A percentile compares a stretch with the other conserved stretches of the same genome.
These are phyloP conservation scores for Noctua comes DNA, from an alignment of 2,888 invertebrate species.

Conservation along the genomic window DNA sequence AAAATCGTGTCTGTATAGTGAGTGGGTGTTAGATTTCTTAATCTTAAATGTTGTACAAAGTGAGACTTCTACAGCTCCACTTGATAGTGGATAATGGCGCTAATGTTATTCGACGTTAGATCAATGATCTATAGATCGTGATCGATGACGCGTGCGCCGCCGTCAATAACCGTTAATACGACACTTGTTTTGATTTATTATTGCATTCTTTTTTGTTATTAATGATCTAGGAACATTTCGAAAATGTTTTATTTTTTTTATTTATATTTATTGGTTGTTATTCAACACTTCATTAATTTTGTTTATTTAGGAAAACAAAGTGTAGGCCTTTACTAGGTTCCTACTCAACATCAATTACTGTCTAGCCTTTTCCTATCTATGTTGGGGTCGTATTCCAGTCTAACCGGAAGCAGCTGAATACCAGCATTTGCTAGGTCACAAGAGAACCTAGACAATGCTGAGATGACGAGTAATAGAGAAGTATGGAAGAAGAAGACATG, in stretches of 20 bases:
- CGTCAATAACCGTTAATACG: constrained; percentile 72
- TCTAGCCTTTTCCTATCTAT: not conserved
- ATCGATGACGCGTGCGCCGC: constrained; percentile 73
- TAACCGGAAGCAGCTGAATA: not conserved
- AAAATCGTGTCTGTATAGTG: not conserved
- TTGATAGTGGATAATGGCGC: constrained; percentile 54
- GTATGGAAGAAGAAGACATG: not conserved
- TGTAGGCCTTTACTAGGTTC: not conserved
- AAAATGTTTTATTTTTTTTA: constrained; percentile 1
- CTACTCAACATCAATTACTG: not conserved
- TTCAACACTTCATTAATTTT: not conserved
- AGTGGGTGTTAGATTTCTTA: not conserved
- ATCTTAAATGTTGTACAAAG: not conserved
- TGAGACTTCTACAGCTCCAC: constrained; percentile 26
- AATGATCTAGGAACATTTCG: constrained; percentile 37
- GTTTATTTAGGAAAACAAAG: not conserved
- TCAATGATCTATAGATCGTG: constrained; percentile 78
- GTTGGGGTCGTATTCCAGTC: not conserved
- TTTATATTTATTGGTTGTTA: constrained; percentile 5
- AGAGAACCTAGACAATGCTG: not conserved
- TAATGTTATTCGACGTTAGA: constrained; percentile 72
- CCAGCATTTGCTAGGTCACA: not conserved
- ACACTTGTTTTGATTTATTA: constrained; percentile 68
- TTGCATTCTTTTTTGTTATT: constrained; percentile 39
- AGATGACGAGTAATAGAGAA: not conserved